Evolutionary conservation across 2,888 invertebrate genomes (phyloP).

Genomic region (Helleia helle): DNA sequence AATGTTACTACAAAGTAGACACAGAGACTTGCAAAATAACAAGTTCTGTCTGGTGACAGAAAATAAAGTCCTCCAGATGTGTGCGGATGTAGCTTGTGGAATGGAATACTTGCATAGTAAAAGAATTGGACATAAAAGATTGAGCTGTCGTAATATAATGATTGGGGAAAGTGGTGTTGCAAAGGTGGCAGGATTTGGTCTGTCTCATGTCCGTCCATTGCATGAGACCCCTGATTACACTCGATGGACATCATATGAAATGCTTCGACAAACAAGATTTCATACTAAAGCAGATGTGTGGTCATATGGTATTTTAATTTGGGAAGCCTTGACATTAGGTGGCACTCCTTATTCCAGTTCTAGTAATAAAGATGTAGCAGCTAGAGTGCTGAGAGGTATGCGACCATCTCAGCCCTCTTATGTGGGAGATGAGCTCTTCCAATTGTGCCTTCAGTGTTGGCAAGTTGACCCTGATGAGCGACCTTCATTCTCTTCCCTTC

Average conservation of each 20-base stretch:
- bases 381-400: slow-evolving; percentile 79
- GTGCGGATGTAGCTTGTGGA: slow-evolving; percentile 79
- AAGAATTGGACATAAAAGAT: slow-evolving; percentile 81
- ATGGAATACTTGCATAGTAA: slow-evolving; percentile 80
- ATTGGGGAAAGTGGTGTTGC: slow-evolving; percentile 77
- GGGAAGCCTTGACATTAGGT: slow-evolving; percentile 87
- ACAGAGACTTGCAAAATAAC: slow-evolving; percentile 63
- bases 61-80: slow-evolving; percentile 75
- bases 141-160: slow-evolving; percentile 82
- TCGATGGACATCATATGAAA: slow-evolving; percentile 87
- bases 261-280: slow-evolving; percentile 79
- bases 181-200: slow-evolving; percentile 84
- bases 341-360: slow-evolving; percentile 85
- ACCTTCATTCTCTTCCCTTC: slow-evolving; percentile 79
- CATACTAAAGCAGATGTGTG: slow-evolving; percentile 86
- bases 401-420: slow-evolving; percentile 83
- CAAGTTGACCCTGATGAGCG: slow-evolving; percentile 86
- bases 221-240: slow-evolving; percentile 82
- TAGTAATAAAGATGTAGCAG: slow-evolving; percentile 77
- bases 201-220: slow-evolving; percentile 77
- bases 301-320: slow-evolving; percentile 87
- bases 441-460: slow-evolving; percentile 89
- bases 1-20: slow-evolving; percentile 76
- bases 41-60: slow-evolving; percentile 77
- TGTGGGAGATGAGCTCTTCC: slow-evolving; percentile 85